Conservation (phyloP, 2,888 invertebrate genomes). For the Tipula lateralis region DNA sequence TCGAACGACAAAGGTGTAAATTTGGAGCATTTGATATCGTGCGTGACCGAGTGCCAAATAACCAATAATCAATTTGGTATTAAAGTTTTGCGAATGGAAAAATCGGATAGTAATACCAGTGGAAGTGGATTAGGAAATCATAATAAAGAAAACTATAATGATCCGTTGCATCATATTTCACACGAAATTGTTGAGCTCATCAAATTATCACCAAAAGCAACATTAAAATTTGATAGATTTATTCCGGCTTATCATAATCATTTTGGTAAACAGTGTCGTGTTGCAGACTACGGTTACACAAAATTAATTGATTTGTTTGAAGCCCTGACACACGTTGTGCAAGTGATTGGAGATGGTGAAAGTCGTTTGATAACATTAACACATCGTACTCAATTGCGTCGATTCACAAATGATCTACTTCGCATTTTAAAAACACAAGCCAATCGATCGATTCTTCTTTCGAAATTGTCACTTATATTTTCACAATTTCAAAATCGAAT, state of each 20-base stretch:
- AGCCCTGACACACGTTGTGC: conserved; percentile 79
- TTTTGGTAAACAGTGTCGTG: conserved; percentile 90
- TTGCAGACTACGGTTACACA: conserved; percentile 94
- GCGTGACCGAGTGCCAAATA: conserved; percentile 64
- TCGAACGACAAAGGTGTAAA: conserved; percentile 66
- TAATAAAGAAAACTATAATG: background rate
- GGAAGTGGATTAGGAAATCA: background rate
- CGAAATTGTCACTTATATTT: conserved; percentile 68
- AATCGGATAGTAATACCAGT: background rate
- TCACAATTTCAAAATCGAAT: conserved; percentile 52
- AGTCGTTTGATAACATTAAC: conserved; percentile 82
- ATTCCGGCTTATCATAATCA: conserved; percentile 96
- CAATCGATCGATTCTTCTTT: conserved; percentile 65
- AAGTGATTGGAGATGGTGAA: conserved; percentile 85
- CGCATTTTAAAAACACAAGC: conserved; percentile 78
- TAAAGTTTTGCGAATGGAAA: conserved; percentile 41
- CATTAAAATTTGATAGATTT: conserved; percentile 77
- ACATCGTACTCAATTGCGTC: conserved; percentile 78
- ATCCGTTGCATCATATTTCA: conserved; percentile 64
- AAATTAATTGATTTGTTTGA: conserved; percentile 86
- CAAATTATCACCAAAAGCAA: conserved; percentile 74
- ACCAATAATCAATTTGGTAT: conserved; percentile 49
- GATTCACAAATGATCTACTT: conserved; percentile 87
- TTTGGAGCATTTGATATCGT: conserved; percentile 83
- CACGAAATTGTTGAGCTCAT: conserved; percentile 82